phyloP scores from a whole-genome alignment of 1,140 invertebrate species.

The Calliphora vicina region DNA sequence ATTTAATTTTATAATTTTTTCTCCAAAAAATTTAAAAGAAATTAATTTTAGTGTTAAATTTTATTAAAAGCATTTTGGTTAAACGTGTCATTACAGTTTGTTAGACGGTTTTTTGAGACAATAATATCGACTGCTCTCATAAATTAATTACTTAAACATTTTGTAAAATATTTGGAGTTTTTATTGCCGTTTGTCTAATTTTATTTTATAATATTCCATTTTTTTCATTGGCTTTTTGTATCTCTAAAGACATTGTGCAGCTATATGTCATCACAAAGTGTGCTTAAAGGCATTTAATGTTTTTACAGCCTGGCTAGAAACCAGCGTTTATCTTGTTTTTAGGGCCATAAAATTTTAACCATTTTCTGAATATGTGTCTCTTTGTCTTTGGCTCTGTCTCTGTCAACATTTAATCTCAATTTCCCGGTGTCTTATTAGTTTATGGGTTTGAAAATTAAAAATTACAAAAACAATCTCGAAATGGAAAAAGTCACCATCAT shows the following conservation, averaged over 20 bases:
- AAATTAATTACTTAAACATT: slow-evolving; percentile 33
- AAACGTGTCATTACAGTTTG: neutral
- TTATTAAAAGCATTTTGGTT: slow-evolving; percentile 1
- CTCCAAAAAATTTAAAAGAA: too few species aligned
- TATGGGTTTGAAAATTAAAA: neutral
- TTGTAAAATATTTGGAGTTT: slow-evolving; percentile 25
- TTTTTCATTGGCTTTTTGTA: neutral
- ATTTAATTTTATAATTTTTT: neutral
- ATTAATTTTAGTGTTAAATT: neutral
- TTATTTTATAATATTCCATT: neutral
- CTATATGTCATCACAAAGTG: neutral
- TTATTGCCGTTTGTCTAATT: neutral
- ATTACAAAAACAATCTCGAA: neutral
- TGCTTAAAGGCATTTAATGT: neutral
- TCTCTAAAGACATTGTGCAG: neutral
- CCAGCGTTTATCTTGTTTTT: neutral
- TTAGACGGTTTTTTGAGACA: neutral
- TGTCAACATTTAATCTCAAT: neutral
- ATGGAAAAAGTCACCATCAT: neutral
- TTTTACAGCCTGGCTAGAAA: neutral
- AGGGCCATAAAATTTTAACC: slow-evolving; percentile 2
- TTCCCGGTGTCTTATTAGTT: neutral
- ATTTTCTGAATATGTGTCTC: neutral
- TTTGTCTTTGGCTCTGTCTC: neutral
- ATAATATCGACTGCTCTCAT: slow-evolving; percentile 11